Conservation (phyloP, 2,888 invertebrate species). For the Hemicrepidius hirtus region DNA sequence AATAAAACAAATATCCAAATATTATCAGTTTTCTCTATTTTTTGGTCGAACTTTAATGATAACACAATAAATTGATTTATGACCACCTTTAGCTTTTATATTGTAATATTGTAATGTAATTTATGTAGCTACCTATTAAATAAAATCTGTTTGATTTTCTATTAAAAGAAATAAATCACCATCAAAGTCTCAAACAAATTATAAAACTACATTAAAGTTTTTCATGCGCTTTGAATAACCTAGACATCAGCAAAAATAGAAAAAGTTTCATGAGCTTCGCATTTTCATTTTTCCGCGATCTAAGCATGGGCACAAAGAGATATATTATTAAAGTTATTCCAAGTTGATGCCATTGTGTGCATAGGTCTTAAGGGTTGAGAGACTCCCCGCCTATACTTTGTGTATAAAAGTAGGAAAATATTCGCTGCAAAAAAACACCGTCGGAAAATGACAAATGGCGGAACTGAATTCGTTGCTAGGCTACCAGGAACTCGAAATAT, state of each 20-base stretch:
- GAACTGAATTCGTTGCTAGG: slow-evolving; percentile 68
- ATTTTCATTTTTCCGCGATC: slow-evolving; percentile 38
- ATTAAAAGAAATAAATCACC: too few species aligned
- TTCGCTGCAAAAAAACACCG: slow-evolving; percentile 66
- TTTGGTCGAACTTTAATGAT: too few species aligned
- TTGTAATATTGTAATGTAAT: too few species aligned
- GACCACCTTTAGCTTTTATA: too few species aligned
- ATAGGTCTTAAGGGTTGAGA: slow-evolving; percentile 53
- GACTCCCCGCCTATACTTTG: slow-evolving; percentile 63
- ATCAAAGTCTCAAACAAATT: too few species aligned
- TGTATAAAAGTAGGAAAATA: slow-evolving; percentile 67
- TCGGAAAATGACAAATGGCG: slow-evolving; percentile 69
- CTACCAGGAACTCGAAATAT: slow-evolving; percentile 66
- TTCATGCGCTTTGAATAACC: too few species aligned
- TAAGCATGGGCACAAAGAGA: slow-evolving; percentile 48
- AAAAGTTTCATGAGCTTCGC: slow-evolving; percentile 1
- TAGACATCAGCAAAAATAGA: not conserved
- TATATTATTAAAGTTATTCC: slow-evolving; percentile 59
- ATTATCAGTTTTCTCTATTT: too few species aligned
- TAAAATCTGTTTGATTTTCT: too few species aligned
- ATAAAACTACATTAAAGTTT: too few species aligned
- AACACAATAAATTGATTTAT: too few species aligned
- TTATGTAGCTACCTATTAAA: too few species aligned
- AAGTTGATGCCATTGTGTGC: slow-evolving; percentile 57
- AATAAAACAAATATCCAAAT: too few species aligned